A percentile compares a stretch with the other conserved stretches of the same genome.
Evolutionary conservation across 1,140 invertebrate species (phyloP).

Genomic region (Acyrthosiphon pisum): DNA sequence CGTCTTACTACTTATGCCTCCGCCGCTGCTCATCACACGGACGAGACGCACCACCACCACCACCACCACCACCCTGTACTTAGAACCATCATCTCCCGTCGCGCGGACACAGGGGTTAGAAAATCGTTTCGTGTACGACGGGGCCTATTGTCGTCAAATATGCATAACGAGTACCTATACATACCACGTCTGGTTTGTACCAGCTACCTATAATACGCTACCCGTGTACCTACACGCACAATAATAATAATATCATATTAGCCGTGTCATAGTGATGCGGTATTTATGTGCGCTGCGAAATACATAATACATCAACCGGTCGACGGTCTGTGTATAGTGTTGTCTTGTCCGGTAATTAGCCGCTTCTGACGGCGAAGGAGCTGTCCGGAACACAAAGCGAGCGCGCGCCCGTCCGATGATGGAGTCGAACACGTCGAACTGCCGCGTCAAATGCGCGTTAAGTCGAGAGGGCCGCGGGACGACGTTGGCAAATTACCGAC

Average conservation of each 20-base stretch:
- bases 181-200: background rate
- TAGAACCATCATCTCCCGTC: background rate
- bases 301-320: background rate
- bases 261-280: background rate
- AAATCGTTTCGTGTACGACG: background rate
- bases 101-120: background rate
- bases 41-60: background rate
- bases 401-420: background rate
- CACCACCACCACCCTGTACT: background rate
- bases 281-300: background rate
- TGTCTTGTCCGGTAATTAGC: background rate
- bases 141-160: background rate
- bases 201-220: background rate
- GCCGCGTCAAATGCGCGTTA: background rate
- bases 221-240: background rate
- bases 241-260: background rate
- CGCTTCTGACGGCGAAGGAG: background rate
- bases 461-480: background rate
- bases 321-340: background rate
- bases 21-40: background rate
- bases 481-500: slow-evolving; percentile 34
- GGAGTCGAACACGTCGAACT: background rate
- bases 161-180: background rate
- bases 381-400: background rate
- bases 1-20: background rate